These are phyloP conservation scores for Pangasius mekongensis DNA, from an alignment of 2,797 vertebrate genomes.

Conservation along the genomic window DNA sequence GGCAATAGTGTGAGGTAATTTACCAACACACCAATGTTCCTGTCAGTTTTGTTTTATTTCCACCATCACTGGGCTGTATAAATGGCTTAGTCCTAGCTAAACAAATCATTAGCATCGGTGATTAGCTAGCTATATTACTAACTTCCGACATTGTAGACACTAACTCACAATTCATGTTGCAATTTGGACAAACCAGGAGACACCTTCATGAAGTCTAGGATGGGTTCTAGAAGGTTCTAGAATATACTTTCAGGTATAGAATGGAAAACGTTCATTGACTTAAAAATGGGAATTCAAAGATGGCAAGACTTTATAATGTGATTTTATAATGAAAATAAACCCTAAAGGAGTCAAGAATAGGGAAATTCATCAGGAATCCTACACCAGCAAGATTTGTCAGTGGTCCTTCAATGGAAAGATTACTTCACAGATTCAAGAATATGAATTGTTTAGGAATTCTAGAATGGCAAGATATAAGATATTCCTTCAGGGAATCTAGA, in stretches of 20 bases:
- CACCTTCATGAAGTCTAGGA: not conserved
- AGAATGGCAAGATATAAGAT: not conserved
- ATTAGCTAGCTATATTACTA: not conserved
- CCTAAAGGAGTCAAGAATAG: too few relatives aligned
- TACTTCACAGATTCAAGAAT: not conserved
- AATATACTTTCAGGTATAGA: too few relatives aligned
- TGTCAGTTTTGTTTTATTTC: not conserved
- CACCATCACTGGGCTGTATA: not conserved
- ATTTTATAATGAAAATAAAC: too few relatives aligned
- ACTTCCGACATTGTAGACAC: not conserved
- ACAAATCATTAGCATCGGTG: not conserved
- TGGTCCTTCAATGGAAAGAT: too few relatives aligned
- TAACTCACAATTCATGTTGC: not conserved
- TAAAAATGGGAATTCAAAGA: too few relatives aligned
- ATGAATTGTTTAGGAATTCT: not conserved
- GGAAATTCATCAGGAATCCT: too few relatives aligned
- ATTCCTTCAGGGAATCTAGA: not conserved
- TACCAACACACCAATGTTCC: not conserved
- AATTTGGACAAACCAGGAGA: not conserved
- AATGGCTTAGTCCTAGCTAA: not conserved
- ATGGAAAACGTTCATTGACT: too few relatives aligned
- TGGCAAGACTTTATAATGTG: too few relatives aligned
- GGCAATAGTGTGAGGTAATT: not conserved
- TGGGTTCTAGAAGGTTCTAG: not conserved
- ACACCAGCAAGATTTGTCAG: too few relatives aligned